A percentile compares a stretch with the other conserved stretches of the same genome.
Conservation (phyloP, 2,888 invertebrate genomes). For the Miltochrista miniata region DNA sequence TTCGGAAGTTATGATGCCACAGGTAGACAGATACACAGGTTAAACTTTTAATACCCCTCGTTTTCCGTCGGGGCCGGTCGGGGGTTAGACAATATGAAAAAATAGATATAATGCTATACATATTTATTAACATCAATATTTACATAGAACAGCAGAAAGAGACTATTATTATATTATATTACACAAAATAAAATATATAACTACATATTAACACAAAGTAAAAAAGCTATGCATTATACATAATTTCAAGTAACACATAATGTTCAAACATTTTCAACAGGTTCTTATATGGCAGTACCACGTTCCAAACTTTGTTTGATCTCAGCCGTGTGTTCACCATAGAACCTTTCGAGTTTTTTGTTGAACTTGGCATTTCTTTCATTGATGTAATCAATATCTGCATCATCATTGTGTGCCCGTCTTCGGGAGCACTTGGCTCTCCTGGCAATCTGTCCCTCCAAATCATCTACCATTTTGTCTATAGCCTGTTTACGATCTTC, state of each 20-base stretch:
- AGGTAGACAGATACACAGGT: too few relatives aligned
- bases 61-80: too few relatives aligned
- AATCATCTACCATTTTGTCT: slow-evolving; percentile 96
- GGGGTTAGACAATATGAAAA: too few relatives aligned
- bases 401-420: slow-evolving; percentile 98
- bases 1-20: too few relatives aligned
- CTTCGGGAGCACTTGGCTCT: slow-evolving; percentile 97
- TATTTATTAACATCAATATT: too few relatives aligned
- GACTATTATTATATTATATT: too few relatives aligned
- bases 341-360: slow-evolving; percentile 97
- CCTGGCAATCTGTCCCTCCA: slow-evolving; percentile 97
- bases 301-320: slow-evolving; percentile 99
- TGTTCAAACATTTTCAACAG: not conserved
- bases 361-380: slow-evolving; percentile 99
- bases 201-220: too few relatives aligned
- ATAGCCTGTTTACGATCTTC: slow-evolving; percentile 95
- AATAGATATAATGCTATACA: too few relatives aligned
- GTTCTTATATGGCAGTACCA: slow-evolving; percentile 95
- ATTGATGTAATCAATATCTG: slow-evolving; percentile 99
- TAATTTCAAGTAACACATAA: not conserved
- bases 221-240: too few relatives aligned
- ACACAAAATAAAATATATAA: too few relatives aligned
- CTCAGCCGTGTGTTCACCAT: slow-evolving; percentile 98
- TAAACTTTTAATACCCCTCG: too few relatives aligned
- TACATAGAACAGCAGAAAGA: too few relatives aligned